A percentile compares a stretch with the other conserved stretches of the same genome.
Conservation (phyloP, 2,797 vertebrate species). For the Anguilla megastoma region DNA sequence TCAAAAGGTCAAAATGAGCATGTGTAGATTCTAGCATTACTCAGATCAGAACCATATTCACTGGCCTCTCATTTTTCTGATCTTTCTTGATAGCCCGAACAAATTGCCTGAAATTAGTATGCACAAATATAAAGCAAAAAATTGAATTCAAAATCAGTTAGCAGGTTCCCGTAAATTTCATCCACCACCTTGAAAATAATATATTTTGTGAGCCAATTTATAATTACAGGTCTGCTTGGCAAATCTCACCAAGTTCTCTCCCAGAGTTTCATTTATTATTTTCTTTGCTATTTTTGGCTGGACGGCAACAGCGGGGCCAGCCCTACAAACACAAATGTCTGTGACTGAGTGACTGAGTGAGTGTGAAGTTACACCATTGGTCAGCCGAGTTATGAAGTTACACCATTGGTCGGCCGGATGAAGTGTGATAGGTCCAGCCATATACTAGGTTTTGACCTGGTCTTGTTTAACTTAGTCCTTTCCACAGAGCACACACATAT, state of each 20-base stretch:
- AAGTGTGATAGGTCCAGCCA: too few relatives aligned
- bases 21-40: neutral
- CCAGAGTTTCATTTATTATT: neutral
- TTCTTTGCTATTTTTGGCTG: neutral
- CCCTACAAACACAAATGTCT: too few relatives aligned
- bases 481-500: neutral
- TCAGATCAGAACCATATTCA: neutral
- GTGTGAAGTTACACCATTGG: too few relatives aligned
- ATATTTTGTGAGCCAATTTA: neutral
- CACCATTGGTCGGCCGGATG: too few relatives aligned
- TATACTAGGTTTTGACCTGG: too few relatives aligned
- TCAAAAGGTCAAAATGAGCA: neutral
- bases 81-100: neutral
- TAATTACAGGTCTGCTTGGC: neutral
- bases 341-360: too few relatives aligned
- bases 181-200: neutral
- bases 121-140: neutral
- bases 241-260: neutral
- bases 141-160: neutral
- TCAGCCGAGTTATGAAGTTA: too few relatives aligned
- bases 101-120: neutral
- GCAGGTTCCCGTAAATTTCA: neutral
- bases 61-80: neutral
- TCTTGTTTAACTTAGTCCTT: neutral
- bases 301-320: too few relatives aligned